Evolutionary conservation across 2,888 invertebrate genomes (phyloP), one percentile per base, ranked within the genome.

Genomic region (Mesopsocus fuscifrons): DNA sequence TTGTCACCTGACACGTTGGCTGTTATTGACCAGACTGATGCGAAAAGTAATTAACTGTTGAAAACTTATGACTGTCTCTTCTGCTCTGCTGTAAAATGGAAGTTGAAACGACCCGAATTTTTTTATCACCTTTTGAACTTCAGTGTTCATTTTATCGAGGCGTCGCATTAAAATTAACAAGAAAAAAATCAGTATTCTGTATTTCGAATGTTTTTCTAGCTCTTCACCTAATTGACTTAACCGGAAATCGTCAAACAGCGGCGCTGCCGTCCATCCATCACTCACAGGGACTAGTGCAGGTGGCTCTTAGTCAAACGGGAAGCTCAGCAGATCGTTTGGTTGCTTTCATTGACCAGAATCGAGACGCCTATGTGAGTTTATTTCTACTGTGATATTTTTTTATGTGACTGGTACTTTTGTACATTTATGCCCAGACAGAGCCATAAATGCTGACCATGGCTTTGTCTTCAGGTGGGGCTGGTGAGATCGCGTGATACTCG

Each of bases 1-100:
- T 60, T 98, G 31, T 85, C 88, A 17, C 74, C 81, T 32, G 95
- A 98, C 59, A 75, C 83, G 2, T 63, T 97, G 13, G 88, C 82
- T 38, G 72, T 91, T 34, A 67, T 89, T 30, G 91, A 95, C 62
- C 79, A 81, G 51, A 67, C 70, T 11, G 91, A 95, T 60, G 69
- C 75, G 45, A 87, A 85, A 66, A 59, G 88, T 83, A 62, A 55
- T 57, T 40, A 18, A 30, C 32, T 30, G 22, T 21, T 13, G 17
- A 5, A 21, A 23, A 11, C 22, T 33, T 22, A 2, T 42, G 20
- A 11, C n/a, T n/a, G n/a, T n/a, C n/a, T n/a, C n/a, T n/a, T 38
- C 11, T 3, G 8, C 16, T n/a, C n/a, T n/a, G n/a, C n/a, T n/a
- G n/a, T n/a, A n/a, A n/a, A n/a, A n/a, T n/a, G n/a, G n/a, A n/a